Evolutionary conservation across 2,888 invertebrate species (phyloP).

Genomic region (Drosophila falleni): DNA sequence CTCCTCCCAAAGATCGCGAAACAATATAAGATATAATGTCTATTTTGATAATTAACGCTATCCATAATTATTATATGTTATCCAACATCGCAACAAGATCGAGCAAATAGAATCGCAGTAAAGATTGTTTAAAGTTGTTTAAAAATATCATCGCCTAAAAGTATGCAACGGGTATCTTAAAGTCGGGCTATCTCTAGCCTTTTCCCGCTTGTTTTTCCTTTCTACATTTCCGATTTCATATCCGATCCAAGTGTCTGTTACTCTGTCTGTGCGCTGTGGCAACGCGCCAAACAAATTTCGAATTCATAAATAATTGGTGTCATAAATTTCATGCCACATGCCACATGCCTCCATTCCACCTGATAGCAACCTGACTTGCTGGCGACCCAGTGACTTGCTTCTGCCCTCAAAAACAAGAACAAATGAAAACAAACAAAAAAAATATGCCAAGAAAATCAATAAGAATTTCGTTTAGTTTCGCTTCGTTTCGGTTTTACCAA

Average conservation of each 20-base stretch:
- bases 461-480: conserved; percentile 49
- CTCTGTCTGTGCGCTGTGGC: conserved; percentile 53
- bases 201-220: neutral
- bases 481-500: conserved; percentile 44
- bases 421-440: conserved; percentile 38
- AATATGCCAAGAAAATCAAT: conserved; percentile 59
- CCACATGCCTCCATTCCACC: conserved; percentile 3
- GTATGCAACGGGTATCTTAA: no score
- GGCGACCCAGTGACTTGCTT: conserved; percentile 74
- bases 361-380: conserved; percentile 25
- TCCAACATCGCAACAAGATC: no score
- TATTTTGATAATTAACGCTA: no score
- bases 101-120: no score
- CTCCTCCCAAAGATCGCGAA: no score
- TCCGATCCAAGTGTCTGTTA: conserved; percentile 40
- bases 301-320: conserved; percentile 81
- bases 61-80: no score
- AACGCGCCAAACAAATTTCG: conserved; percentile 77
- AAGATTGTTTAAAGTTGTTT: no score
- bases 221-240: conserved; percentile 15
- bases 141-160: no score
- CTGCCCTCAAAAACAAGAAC: conserved; percentile 21
- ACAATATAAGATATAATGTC: no score
- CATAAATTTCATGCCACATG: conserved; percentile 58
- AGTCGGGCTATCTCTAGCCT: no score